Evolutionary conservation across 2,797 vertebrate genomes (phyloP).

Genomic region (Artibeus jamaicensis): DNA sequence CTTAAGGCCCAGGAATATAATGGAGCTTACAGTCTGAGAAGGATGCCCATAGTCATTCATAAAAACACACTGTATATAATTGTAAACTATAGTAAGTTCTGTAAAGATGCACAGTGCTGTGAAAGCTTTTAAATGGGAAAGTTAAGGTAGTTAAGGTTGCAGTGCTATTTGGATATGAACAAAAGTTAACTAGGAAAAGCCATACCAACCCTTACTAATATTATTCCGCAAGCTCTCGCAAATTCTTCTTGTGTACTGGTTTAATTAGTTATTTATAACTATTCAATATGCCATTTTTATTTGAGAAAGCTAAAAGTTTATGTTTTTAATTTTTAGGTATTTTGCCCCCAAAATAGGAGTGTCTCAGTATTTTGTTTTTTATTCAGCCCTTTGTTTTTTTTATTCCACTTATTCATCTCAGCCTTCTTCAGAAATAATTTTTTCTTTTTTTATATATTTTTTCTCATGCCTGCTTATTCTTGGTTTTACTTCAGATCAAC

Average conservation of each 20-base stretch:
- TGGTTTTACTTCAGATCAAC: not conserved
- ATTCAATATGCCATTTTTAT: not conserved
- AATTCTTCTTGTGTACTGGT: not conserved
- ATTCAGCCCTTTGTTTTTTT: not conserved
- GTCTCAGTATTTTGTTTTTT: not conserved
- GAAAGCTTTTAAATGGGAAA: not conserved
- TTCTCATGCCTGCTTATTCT: not conserved
- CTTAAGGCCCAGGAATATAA: not conserved
- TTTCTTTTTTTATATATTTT: not conserved
- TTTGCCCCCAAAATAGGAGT: not conserved
- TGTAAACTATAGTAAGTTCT: not conserved
- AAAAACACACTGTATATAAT: not conserved
- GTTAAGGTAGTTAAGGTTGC: not conserved
- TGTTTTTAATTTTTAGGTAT: not conserved
- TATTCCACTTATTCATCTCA: not conserved
- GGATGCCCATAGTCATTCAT: not conserved
- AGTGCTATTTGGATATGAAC: not conserved
- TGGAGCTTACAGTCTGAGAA: not conserved
- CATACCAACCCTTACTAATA: not conserved
- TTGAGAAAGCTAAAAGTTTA: not conserved
- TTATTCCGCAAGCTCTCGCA: not conserved
- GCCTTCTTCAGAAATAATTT: slow-evolving; percentile 5
- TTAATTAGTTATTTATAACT: slow-evolving; percentile 6
- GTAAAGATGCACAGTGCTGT: not conserved
- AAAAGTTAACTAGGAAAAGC: not conserved